Conservation (phyloP, 2,113 vertebrate genomes). For the Cichladusa arquata region DNA sequence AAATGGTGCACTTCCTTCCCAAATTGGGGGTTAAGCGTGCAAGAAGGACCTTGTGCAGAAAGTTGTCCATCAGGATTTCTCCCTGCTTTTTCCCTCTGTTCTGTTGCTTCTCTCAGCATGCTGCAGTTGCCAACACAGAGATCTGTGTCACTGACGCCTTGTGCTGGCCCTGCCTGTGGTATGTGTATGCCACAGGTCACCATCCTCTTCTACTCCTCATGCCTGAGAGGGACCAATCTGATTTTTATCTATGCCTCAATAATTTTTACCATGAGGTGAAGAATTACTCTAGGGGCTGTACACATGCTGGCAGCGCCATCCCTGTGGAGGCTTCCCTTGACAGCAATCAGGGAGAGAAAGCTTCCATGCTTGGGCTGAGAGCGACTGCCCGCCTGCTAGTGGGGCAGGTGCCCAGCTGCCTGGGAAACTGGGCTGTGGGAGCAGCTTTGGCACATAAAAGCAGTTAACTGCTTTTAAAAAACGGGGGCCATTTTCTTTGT, state of each 20-base stretch:
- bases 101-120: background rate
- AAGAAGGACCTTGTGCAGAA: background rate
- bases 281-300: no score
- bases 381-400: rapidly evolving
- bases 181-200: rapidly evolving
- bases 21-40: background rate
- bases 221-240: background rate
- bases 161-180: background rate
- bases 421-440: rapidly evolving
- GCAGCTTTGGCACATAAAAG: background rate
- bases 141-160: background rate
- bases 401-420: background rate
- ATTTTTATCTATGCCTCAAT: background rate
- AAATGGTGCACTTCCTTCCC: background rate
- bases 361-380: rapidly evolving
- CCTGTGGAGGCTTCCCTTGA: rapidly evolving
- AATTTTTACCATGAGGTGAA: background rate
- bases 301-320: background rate
- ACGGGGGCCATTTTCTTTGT: rapidly evolving
- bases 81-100: background rate
- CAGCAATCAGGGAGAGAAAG: rapidly evolving
- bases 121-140: background rate
- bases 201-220: background rate
- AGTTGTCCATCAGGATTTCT: background rate
- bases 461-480: background rate